These are phyloP conservation scores for Acestrorhynchus altus DNA, from an alignment of 2,797 vertebrate genomes.

Conservation along the genomic window DNA sequence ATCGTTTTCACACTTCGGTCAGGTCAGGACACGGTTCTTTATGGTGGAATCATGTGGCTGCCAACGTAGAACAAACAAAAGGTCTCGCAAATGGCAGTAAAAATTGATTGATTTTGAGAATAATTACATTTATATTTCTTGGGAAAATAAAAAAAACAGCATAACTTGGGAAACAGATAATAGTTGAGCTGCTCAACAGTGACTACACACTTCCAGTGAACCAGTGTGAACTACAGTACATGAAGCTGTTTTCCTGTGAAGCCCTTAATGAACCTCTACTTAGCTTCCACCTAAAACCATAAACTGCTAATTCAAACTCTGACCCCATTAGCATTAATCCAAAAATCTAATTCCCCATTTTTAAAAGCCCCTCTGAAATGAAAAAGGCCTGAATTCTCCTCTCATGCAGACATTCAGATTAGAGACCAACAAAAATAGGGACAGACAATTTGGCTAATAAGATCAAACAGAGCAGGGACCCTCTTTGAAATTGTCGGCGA, in stretches of 20 bases:
- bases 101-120: too few relatives aligned
- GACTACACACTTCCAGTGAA: too few relatives aligned
- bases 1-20: too few relatives aligned
- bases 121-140: too few relatives aligned
- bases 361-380: not conserved
- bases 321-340: not conserved
- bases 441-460: slow-evolving; percentile 5
- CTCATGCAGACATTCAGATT: not conserved
- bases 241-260: not conserved
- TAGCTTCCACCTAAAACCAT: not conserved
- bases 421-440: not conserved
- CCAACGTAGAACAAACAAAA: too few relatives aligned
- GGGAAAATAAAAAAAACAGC: too few relatives aligned
- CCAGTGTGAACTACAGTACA: too few relatives aligned
- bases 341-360: slow-evolving; percentile 3
- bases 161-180: too few relatives aligned
- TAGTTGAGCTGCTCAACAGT: too few relatives aligned
- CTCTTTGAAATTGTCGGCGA: slow-evolving; percentile 8
- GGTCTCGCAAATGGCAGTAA: too few relatives aligned
- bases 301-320: slow-evolving; percentile 2
- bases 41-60: not conserved
- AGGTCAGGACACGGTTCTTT: not conserved
- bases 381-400: not conserved
- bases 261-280: not conserved
- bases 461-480: not conserved